Evolutionary conservation across 1,140 invertebrate genomes (phyloP), one percentile per base, ranked within the genome.

Genomic region (Lepidotrigona ventralis): DNA sequence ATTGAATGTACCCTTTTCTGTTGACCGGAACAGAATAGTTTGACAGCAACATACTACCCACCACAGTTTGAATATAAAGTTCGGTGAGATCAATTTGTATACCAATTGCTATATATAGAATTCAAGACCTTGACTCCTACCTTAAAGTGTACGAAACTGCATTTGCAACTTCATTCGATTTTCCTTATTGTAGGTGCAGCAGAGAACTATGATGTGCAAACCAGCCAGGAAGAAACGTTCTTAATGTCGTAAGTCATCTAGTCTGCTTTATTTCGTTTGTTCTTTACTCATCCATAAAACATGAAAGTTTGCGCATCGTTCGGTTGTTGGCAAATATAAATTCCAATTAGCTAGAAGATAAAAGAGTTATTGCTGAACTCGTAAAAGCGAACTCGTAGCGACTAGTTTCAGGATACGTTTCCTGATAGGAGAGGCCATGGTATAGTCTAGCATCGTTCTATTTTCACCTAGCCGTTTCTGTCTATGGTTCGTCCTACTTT

Each of bases 201-300:
- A 86, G 84, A 75, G 79, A 87, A 90, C 74, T 90, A 92, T 92
- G 90, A 93, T 93, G 91, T 91, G 86, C 87, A 91, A 90, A 89
- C 89, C 88, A 89, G 92, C 89, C 83, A 91, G 89, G 86, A 90
- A 91, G 86, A 91, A 88, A 91, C 89, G 88, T 79, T 92, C 90
- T 92, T 92, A 92, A 91, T 87, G 87, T 88, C 90, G 91, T 89
- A 79, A 92, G 90, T 90, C 80, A 60, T 79, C 21, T 53, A 17
- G n/a, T n/a, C 19, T 33, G 46, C 11, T 51, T 63, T 64, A 64
- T 64, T 29, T 14, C 63, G 26, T 17, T 23, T 15, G 8, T 33
- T 64, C 39, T 29, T 19, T n/a, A 15, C 11, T 15, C n/a, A n/a
- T 46, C 19, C 46, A 0, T 53, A 23, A 75, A 58, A 60, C 54